Evolutionary conservation across 2,113 vertebrate genomes (phyloP), one percentile per base, ranked within the genome.

Genomic region (Hemibagrus wyckioides): DNA sequence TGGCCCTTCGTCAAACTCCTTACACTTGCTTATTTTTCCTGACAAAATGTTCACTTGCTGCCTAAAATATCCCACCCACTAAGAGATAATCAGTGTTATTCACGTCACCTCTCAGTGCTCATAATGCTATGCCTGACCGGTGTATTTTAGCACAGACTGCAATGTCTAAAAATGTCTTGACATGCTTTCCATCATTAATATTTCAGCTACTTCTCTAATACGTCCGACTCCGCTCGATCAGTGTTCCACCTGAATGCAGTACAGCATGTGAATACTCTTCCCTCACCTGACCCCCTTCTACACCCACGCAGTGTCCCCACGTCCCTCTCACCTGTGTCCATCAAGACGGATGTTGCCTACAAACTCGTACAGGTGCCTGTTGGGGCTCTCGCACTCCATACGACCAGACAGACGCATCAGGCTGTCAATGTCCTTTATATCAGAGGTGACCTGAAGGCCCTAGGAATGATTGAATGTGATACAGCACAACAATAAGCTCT

Each of bases 371-470:
- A 99, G 95, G 92, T 99, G 98, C 54, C 97, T 94, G 90, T 99
- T 99, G 76, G 98, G 98, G 90, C 97, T 98, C 91, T 99, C 98
- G 59, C 98, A 99, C 90, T 99, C 98, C 92, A 99, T 98, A 91
- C 93, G 96, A 61, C 98, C 98, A 2, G 97, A 97, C 88, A 99
- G 92, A 77, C 94, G 96, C 95, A 96, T 95, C 91, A 99, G 94
- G 90, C 92, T 97, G 90, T 99, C 98, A 30, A 97, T 96, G 85
- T 99, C 98, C 89, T 96, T 99, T 87, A 98, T 95, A 9, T 99
- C 98, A 14, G 97, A 92, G 0, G 97, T 99, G 85, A 97, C 83
- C 23, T 96, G 96, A 86, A 99, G 96, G 82, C 98, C 97, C 98
- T 99, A 73, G 8, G 15, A 44, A 86, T 19, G 48, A 59, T 9